Conservation (phyloP, 2,888 invertebrate genomes). For the Pristionchus arcanus region DNA sequence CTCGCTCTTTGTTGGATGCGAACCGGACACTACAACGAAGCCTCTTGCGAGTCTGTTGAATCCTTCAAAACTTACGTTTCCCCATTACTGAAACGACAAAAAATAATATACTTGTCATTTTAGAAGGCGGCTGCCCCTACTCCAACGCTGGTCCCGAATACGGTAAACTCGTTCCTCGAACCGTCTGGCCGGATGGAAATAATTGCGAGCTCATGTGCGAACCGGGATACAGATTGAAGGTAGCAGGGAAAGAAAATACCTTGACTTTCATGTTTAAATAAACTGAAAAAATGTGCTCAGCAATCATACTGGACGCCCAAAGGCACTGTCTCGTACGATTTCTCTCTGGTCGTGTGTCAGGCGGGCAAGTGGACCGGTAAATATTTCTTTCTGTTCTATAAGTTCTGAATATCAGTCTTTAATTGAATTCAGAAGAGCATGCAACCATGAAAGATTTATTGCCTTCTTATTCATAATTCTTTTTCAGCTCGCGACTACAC, state of each 20-base stretch:
- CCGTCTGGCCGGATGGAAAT: neutral
- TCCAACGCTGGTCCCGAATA: neutral
- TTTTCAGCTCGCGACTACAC: neutral
- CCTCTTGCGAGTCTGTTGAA: neutral
- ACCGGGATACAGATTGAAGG: neutral
- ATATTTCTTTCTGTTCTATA: neutral
- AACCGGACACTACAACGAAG: neutral
- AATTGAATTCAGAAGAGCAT: no score
- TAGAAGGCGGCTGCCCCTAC: neutral
- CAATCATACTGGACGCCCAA: no score
- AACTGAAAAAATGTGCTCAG: no score
- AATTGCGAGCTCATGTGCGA: conserved; percentile 14
- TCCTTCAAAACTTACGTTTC: no score
- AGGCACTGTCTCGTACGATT: neutral
- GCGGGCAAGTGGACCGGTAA: neutral
- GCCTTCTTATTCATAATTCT: neutral
- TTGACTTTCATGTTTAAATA: no score
- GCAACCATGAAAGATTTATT: neutral
- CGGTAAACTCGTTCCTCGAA: neutral
- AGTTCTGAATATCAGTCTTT: neutral
- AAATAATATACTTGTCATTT: neutral
- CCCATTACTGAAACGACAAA: no score
- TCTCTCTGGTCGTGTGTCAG: neutral
- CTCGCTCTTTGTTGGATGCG: neutral
- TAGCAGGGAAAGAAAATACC: no score